phyloP scores from a whole-genome alignment of 2,113 vertebrate genomes.

The Tricholaema leucomelas region DNA sequence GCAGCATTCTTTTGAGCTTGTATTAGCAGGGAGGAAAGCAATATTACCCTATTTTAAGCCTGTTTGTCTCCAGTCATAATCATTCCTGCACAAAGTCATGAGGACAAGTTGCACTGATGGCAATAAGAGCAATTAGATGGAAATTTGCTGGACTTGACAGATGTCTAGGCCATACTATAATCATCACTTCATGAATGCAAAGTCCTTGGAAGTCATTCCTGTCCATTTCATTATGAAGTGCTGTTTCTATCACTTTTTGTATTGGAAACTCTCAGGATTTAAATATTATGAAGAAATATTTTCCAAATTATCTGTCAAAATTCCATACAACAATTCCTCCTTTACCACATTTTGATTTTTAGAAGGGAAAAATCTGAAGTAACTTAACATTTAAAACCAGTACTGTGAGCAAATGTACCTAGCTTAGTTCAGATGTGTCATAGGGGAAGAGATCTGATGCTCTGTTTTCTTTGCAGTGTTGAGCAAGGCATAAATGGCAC shows the following conservation, averaged over 20 bases:
- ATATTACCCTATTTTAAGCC: background rate
- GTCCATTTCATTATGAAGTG: background rate
- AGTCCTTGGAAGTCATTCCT: background rate
- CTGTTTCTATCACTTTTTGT: background rate
- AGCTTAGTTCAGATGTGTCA: background rate
- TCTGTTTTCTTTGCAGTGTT: too few species aligned
- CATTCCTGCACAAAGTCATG: background rate
- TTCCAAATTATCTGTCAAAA: background rate
- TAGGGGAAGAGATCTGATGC: too few species aligned
- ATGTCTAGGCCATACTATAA: accelerated
- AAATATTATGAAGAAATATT: accelerated
- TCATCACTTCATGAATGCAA: background rate
- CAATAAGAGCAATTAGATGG: background rate
- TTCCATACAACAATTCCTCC: background rate
- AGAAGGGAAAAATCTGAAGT: background rate
- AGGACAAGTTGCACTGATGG: background rate
- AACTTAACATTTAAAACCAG: background rate
- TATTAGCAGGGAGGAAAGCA: background rate
- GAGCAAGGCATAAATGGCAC: background rate
- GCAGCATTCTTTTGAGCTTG: background rate
- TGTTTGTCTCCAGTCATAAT: background rate
- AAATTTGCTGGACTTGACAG: background rate
- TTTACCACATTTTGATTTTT: background rate
- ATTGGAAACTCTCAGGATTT: background rate
- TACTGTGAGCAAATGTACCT: background rate